Base-by-base conservation (phyloP, 2,888 invertebrate genomes). In the Imbricaverruca yamaguchii region DNA sequence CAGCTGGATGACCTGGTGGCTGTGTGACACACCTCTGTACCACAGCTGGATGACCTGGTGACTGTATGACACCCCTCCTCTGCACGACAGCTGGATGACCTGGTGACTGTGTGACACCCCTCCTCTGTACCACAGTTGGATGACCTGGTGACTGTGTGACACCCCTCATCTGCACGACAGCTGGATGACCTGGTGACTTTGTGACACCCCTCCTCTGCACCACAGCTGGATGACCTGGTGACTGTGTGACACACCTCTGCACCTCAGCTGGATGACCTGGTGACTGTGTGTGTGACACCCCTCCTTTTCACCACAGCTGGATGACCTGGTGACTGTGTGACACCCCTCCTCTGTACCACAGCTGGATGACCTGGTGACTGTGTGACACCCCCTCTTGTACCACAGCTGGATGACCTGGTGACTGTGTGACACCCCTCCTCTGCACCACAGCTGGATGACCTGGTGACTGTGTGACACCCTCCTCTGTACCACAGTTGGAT, bases 341-440 rank as follows among this genome's bases (percentile, higher is more conserved):
- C 57, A 81, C 39, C 82, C 82, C 56, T 82, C 81, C 53, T 82
- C 82, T 8, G 81, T 81, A 39, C n/a, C 81, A 81, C 69, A 69
- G 69, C 39, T 69, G 69, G 69, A 69, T 10, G 39, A 13, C 23
- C 69, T 69, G 69, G 69, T 69, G 39, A 13, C 39, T 3, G 69
- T n/a, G 39, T 39, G 39, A 39, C 39, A 1, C 39, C 39, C 39
- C 39, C 4, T 8, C 53, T 53, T 77, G 39, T 6, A 18, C n/a
- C 15, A 39, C 23, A 77, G 18, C 80, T 11, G 23, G 18, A 12
- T n/a, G 23, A n/a, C 7, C 55, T 23, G 7, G 23, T 23, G n/a
- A 7, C 53, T 18, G 39, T 7, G 56, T 65, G 39, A 39, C 39
- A 39, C n/a, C n/a, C n/a, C 39, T 4, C 39, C 39, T 39, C 39